Evolutionary conservation across 1,140 invertebrate species (phyloP), one percentile per base, ranked within the genome.

Genomic region (Apocrypta bakeri): DNA sequence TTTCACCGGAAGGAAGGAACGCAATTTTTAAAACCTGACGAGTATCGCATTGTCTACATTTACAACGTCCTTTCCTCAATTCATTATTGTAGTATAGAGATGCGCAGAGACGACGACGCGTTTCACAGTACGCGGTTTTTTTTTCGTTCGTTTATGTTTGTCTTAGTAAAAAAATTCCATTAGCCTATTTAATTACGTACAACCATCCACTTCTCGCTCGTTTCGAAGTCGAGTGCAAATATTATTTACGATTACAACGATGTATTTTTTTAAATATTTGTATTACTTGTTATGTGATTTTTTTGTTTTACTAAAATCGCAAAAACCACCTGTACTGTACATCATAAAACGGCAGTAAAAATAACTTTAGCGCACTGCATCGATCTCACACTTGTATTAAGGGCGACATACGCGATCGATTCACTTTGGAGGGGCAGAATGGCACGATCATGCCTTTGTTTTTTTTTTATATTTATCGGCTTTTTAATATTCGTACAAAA

Each of bases 291-390:
- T 79, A 61, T n/a, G n/a, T n/a, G n/a, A n/a, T n/a, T n/a, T n/a
- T 83, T 74, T 33, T 40, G 78, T 77, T 82, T 74, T 81, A 71
- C 68, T 73, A 84, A 85, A 83, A 79, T 79, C 79, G 61, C 84
- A 76, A 82, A 37, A 29, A 85, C 48, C 82, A 56, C 48, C 27
- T 71, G 63, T 69, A 81, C 27, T 71, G 63, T 69, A 81, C 66
- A 81, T 27, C 76, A 69, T 82, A 80, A 89, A 88, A 88, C 87
- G 87, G 87, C 87, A 88, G 87, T 88, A 88, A 87, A 80, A 83
- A 85, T 84, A 84, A 85, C 81, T 84, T 84, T 79, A 84, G 84
- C 81, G 42, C 61, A 79, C 81, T 74, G 72, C 31, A 80, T 84
- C 77, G 77, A 84, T 82, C 73, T 77, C 69, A 74, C 14, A 69